Base-by-base conservation (phyloP, 2,888 invertebrate species). In the Monochamus alternatus region DNA sequence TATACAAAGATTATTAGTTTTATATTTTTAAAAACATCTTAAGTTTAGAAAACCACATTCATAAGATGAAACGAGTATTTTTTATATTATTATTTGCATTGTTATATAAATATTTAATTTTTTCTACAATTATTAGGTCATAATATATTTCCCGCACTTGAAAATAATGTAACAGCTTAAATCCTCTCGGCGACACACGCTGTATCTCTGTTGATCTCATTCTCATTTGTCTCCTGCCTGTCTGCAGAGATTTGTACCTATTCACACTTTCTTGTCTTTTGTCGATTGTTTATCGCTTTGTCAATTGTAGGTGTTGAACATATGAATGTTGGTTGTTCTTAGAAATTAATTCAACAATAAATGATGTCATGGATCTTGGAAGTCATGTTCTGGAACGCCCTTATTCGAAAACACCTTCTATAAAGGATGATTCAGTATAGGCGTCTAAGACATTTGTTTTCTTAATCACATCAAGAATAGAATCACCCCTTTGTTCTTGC, bases 301-400 rank as follows among this genome's bases (percentile, higher is more conserved):
- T 71, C 71, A 64, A 52, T 71, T 71, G 71, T 71, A 63, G 71
- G 71, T 71, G 71, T 71, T 55, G 63, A 64, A 71, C 71, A 71
- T 63, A 63, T 63, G 64, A 71, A 63, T 63, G 63, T 63, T 64
- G 63, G 58, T 51, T 71, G 71, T 71, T 71, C 62, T 63, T 31
- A 71, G 71, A 71, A 71, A 64, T 71, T 63, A 71, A 71, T 63
- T 71, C 71, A 71, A 62, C 62, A 47, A 63, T 68, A 63, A 71
- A 63, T 71, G 71, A 71, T 64, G 71, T 71, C 71, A 64, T 47
- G 7, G 12, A 30, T 68, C 68, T 68, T 44, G 58, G 58, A 58
- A 58, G n/a, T 68, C 52, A 14, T 43, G 58, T 43, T 58, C 51
- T 58, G 32, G 9, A 68, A 68, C 68, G 68, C 68, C 64, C 68